Base-by-base conservation (phyloP, 35 echinoderm and acorn worm genomes). In the Anneissia japonica region DNA sequence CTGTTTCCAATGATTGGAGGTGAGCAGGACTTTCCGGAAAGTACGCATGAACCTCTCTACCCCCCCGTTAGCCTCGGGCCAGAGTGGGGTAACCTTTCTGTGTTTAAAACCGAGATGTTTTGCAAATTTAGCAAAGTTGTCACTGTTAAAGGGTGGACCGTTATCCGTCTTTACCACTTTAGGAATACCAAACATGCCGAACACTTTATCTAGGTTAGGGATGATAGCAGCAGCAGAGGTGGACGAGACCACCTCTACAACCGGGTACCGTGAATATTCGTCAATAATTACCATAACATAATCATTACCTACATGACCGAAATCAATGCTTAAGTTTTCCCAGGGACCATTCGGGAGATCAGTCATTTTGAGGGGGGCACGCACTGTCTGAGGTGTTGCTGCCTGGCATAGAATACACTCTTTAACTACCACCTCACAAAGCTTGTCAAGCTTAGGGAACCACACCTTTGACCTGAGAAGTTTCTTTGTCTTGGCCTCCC, bases 41-140 rank as follows among this genome's bases (percentile, higher is more conserved):
- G 87, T 90, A 76, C 84, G 75, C 94, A 97, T 92, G 39, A 97
- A 97, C 0, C 89, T 33, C 51, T 95, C 93, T 0, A 89, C 86
- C n/a, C 88, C 77, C 30, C 93, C 93, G 76, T 97, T 97, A 38
- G 90, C 94, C 51, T 91, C 81, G 0, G 87, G 94, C 94, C 94
- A 97, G 39, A 51, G 29, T 0, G 94, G 94, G 0, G 87, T 92
- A 2, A 97, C 35, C 87, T 86, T 86, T 0, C 90, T 80, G n/a
- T n/a, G n/a, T 31, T 76, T 14, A 73, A 96, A 96, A 30, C 93
- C 93, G 1, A 96, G 38, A 41, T 96, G 89, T 0, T 85, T 38
- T 28, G 93, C 82, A 89, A 92, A 92, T 3, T 74, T 9, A 30
- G 46, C 46, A 46, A 96, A 96, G 21, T 92, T 87, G 1, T 78